Evolutionary conservation across 1,140 invertebrate species (phyloP), one percentile per base, ranked within the genome.

Genomic region (Gyrodactylus bullatarudis): DNA sequence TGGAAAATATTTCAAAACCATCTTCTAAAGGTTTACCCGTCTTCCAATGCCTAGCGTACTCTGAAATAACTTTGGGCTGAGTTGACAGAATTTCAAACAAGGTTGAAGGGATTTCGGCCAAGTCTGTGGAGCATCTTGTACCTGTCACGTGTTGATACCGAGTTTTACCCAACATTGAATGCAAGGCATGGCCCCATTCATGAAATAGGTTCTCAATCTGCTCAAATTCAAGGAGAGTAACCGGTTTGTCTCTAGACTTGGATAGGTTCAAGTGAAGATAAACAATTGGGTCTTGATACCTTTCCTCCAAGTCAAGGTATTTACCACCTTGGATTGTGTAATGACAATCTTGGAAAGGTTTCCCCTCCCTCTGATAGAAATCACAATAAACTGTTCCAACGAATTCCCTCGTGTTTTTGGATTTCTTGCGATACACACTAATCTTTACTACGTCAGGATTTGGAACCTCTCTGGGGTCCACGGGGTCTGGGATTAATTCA

Each of bases 151-250:
- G 72, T 69, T 73, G 72, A 69, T 73, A 73, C 8, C 70, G 23
- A 25, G 70, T 71, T 23, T 20, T 21, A 24, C 88, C 94, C 72
- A 99, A 80, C 91, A 98, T 97, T 1, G 93, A 97, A 81, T 98
- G 95, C 84, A 99, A 87, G 1, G 94, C 95, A 83, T 99, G 95
- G 0, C 94, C 94, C 87, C 96, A 89, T 84, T 98, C 94, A 79
- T 99, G 95, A 81, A 98, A 98, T 26, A 98, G 81, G 82, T 96
- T 97, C 79, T 98, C 92, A 19, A 96, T 86, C 76, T 78, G 78
- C 21, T 85, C 84, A 0, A 88, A 87, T 27, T 85, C 86, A 23
- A 98, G 82, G 34, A 95, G 81, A 26, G 87, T 87, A 0, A 90
- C 91, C 20, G 75, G 26, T 20, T 73, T 75, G 72, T 83, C 75